Evolutionary conservation across 2,888 invertebrate species (phyloP), one percentile per base, ranked within the genome.

Genomic region (Bembecia ichneumoniformis): DNA sequence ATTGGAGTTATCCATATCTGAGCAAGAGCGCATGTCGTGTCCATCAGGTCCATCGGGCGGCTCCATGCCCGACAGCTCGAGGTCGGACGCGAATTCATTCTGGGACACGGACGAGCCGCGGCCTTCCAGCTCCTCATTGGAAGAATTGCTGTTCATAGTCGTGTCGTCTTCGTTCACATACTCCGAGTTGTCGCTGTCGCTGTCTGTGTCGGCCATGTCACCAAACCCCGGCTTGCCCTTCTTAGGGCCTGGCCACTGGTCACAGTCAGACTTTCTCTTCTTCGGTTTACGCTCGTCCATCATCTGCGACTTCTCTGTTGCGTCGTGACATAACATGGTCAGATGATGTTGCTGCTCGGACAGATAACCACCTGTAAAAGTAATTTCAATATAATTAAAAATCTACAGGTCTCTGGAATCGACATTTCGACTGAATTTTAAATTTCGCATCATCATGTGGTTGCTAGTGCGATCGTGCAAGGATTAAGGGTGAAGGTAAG

Each of bases 161-260:
- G 78, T 82, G 9, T 87, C 87, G 45, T 88, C 88, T 50, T 87
- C 84, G 51, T 84, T 82, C 0, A 72, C 83, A 51, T 77, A 87
- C 35, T 87, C 87, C 0, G 82, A 86, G 49, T 81, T 78, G 3
- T 87, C 87, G 48, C 77, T 83, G 1, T 87, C 87, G 57, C 90
- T 90, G 10, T 92, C 92, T 0, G 91, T 90, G 58, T 92, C 91
- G 56, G 90, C 73, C 58, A 91, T 83, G 51, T 92, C 91, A 34
- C 80, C 77, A 55, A 90, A 88, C 1, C 82, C 87, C 0, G 80
- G 78, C 58, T 90, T 91, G 13, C 89, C 88, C 68, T 91, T 92
- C 58, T 91, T 91, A 50, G 75, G 83, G 63, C 86, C 88, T 74
- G 90, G 88, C 78, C 90, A 89, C 49, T 90, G 88, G 51, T 82